Conservation (phyloP, 2,113 vertebrate species). For the Catharus bicknelli region DNA sequence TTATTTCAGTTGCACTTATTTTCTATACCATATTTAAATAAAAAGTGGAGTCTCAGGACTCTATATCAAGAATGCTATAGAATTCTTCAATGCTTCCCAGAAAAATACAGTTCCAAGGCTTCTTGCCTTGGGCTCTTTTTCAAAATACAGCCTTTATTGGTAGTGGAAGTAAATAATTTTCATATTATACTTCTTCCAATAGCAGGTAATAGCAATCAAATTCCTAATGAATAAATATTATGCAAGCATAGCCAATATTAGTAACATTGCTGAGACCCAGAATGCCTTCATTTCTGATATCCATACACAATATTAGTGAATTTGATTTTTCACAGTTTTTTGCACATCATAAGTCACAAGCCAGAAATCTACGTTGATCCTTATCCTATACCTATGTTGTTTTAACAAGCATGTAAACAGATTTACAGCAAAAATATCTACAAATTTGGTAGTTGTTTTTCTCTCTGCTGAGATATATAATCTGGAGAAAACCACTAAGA, state of each 20-base stretch:
- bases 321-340: background rate
- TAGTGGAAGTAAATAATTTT: background rate
- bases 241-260: background rate
- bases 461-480: background rate
- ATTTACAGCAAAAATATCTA: background rate
- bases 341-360: background rate
- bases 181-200: background rate
- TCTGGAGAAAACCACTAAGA: background rate
- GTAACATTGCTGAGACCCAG: background rate
- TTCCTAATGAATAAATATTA: background rate
- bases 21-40: background rate
- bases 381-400: background rate
- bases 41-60: background rate
- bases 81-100: background rate
- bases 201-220: background rate
- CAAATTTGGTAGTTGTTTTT: background rate
- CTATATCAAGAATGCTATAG: constrained; percentile 8
- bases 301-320: background rate
- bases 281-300: background rate
- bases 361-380: background rate
- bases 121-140: background rate
- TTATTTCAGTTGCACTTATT: background rate
- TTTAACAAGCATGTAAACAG: background rate
- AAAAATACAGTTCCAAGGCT: background rate
- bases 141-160: background rate